Base-by-base conservation (phyloP, 2,113 vertebrate species). In the Trinectes maculatus region DNA sequence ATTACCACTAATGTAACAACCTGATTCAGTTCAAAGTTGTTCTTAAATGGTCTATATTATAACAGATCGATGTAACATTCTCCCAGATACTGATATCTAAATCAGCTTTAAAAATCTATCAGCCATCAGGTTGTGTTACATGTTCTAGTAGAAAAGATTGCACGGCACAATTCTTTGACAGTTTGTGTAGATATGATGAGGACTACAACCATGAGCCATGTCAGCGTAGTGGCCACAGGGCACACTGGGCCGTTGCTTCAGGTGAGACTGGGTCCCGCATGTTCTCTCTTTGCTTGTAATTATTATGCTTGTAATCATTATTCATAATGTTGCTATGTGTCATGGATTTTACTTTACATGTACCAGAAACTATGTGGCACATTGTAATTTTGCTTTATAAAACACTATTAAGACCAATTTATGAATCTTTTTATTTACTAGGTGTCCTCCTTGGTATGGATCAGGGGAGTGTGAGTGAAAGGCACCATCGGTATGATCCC, bases 191-290 rank as follows among this genome's bases (percentile, higher is more conserved):
- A 82, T 97, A 97, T 24, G 95, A 97, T 2, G 94, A 96, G 62
- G 95, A 96, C 74, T 95, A 87, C 82, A 97, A 97, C 84, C 95
- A 96, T 0, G 95, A 95, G 68, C 96, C 96, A 0, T 96, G 95
- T 62, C 87, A 83, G 77, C 90, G 89, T 39, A 75, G 49, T 1
- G 96, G 96, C 28, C 89, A 95, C 82, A 94, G 89, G 72, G 94
- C 95, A 0, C 96, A 97, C 82, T 97, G 95, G 96, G 95, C 95
- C 0, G 94, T 93, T 1, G 85, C 89, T 0, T 92, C 95, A 89
- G 96, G 96, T 97, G 57, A 49, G 85, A 68, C 5, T 7, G 7
- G 1, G 24, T 3, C 19, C 11, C 2, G n/a, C 16, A 6, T 5
- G 1, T n/a, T n/a, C n/a, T n/a, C n/a, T n/a, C n/a, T n/a, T n/a